Base-by-base conservation (phyloP, 2,113 vertebrate species). In the Mellivora capensis region DNA sequence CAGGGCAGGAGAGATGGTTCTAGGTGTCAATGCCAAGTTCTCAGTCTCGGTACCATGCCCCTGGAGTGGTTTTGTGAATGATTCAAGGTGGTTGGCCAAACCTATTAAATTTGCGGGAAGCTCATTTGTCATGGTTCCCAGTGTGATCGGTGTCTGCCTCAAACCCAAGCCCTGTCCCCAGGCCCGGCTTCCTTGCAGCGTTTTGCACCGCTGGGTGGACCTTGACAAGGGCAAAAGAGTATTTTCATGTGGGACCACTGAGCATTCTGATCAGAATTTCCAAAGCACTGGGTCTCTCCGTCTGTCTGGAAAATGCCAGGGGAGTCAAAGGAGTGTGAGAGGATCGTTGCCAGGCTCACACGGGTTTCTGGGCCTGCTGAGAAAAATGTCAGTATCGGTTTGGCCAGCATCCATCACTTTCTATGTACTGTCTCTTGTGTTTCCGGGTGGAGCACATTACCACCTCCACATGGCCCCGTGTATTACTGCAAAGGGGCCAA, bases 141-240 rank as follows among this genome's bases (percentile, higher is more conserved):
- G 4, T 39, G 25, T 39, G 11, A 72, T 93, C 4, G 7, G 61
- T 20, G 10, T 25, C 4, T 71, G 80, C 9, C 10, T 93, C 72
- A 21, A 5, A 62, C 39, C n/a, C 7, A 31, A 23, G 6, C 59
- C 71, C 64, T 9, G 0, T 77, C 31, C 39, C 42, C 23, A 67
- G 49, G 25, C 11, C 15, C 29, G 15, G 15, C 42, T 64, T 54
- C 81, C 31, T 82, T 31, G 2, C 34, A 25, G 54, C 34, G 18
- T 34, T 64, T 4, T 21, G 49, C 0, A 0, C 90, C 4, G 4
- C 31, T 25, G 37, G 34, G 37, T 71, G 29, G 49, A 15, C 71
- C 11, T 6, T 5, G n/a, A 44, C 54, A 72, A 44, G 29, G 23
- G 12, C 0, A 0, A 83, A 59, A 11, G 12, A 44, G 17, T 17